Evolutionary conservation across 2,888 invertebrate species (phyloP).

Genomic region (Ophion slaviceki): DNA sequence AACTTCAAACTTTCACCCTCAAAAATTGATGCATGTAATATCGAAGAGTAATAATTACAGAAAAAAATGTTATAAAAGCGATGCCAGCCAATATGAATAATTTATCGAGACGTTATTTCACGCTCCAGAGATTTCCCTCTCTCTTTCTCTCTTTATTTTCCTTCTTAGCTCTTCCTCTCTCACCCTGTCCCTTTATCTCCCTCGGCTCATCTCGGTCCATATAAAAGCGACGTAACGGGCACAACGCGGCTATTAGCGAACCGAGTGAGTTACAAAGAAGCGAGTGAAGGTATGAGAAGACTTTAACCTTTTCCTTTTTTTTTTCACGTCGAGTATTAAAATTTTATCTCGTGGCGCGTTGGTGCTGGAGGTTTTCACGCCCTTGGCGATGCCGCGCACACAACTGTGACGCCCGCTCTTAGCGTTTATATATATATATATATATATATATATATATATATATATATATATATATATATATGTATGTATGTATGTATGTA

Average conservation of each 20-base stretch:
- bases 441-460: no score
- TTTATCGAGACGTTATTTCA: constrained; percentile 55
- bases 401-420: constrained; percentile 9
- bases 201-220: constrained; percentile 34
- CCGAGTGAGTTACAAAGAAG: constrained; percentile 57
- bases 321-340: constrained; percentile 50
- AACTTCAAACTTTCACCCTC: background rate
- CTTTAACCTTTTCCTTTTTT: constrained; percentile 26
- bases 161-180: constrained; percentile 1
- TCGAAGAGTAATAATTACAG: constrained; percentile 16
- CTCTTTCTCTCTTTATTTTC: background rate
- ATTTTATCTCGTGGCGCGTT: constrained; percentile 50
- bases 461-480: no score
- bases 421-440: background rate
- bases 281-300: constrained; percentile 17
- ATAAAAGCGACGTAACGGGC: constrained; percentile 45
- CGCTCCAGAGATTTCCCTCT: constrained; percentile 28
- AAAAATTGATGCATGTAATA: background rate
- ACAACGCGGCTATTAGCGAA: constrained; percentile 51
- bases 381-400: constrained; percentile 43
- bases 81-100: constrained; percentile 45
- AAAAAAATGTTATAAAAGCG: constrained; percentile 12
- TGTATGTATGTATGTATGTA: no score
- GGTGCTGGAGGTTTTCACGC: constrained; percentile 44
- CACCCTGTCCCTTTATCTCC: constrained; percentile 9